Evolutionary conservation across 2,113 vertebrate genomes (phyloP), one percentile per base, ranked within the genome.

Genomic region (Chamaetylas fuelleborni): DNA sequence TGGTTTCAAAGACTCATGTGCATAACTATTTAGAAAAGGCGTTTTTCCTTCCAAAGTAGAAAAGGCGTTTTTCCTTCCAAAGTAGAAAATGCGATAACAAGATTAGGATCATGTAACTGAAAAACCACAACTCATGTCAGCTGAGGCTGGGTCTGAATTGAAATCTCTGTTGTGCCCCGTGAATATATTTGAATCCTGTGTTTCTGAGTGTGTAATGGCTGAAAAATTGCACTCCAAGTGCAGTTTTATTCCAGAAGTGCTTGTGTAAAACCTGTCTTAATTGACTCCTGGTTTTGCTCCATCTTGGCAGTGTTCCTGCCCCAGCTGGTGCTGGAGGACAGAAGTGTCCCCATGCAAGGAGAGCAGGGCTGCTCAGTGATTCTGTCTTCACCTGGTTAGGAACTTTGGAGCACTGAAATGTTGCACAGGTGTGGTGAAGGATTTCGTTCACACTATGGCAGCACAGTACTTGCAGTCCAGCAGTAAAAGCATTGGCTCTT

Each of bases 111-210:
- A 3, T 8, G 2, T 65, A 66, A 43, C 42, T 57, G 40, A 33
- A 78, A 88, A 85, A 33, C 8, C 8, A 13, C 0, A 0, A 36
- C 15, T 88, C 1, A 0, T 42, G n/a, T 58, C 53, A 76, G 34
- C 62, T 86, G 48, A 45, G 33, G 25, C 53, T 53, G 48, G 19
- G 48, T 50, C 42, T 48, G 33, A 62, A 36, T 2, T 33, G 47
- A 54, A 58, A 23, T 58, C 33, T 74, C 54, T 81, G 33, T 33
- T 69, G 36, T 48, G 31, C 12, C 45, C 8, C 12, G 8, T 38
- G 23, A 64, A 28, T 50, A 4, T 45, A 24, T 51, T 73, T 56
- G 47, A 71, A 74, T 29, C 14, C 16, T 36, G 11, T 29, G 28
- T 36, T 71, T 42, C 70, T 66, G 51, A 57, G 25, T 40, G 22